Conservation (phyloP, 1,140 invertebrate species). For the Tetraneura akinire region DNA sequence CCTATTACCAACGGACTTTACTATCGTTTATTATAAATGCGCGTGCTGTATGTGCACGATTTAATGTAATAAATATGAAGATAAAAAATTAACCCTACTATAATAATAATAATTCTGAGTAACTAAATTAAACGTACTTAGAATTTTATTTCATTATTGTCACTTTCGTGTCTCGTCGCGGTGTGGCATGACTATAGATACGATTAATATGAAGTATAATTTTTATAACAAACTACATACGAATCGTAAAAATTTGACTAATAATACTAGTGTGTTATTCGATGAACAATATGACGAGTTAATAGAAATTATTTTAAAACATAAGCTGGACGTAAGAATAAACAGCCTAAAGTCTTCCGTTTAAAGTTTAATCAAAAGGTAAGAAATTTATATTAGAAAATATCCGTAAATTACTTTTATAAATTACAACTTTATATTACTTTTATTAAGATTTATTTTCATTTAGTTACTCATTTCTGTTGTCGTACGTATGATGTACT, state of each 20-base stretch:
- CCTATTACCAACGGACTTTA: background rate
- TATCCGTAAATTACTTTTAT: background rate
- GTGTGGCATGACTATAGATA: background rate
- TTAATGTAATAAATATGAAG: background rate
- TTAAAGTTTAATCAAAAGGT: too few relatives aligned
- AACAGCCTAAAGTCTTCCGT: too few relatives aligned
- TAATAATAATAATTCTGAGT: too few relatives aligned
- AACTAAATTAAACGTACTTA: background rate
- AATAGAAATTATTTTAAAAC: background rate
- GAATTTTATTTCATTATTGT: background rate
- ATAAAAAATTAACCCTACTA: too few relatives aligned
- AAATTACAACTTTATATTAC: background rate
- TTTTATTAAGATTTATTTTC: slow-evolving; percentile 8
- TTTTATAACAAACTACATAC: background rate
- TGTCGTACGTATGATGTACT: slow-evolving; percentile 4
- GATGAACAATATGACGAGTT: slow-evolving; percentile 1
- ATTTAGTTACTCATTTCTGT: background rate
- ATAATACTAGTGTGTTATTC: too few relatives aligned
- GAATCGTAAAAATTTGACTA: background rate
- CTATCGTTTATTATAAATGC: slow-evolving; percentile 2
- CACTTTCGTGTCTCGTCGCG: background rate
- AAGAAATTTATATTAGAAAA: too few relatives aligned
- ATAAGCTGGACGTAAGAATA: too few relatives aligned
- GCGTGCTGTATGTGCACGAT: background rate
- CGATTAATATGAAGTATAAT: background rate